Conservation (phyloP, 2,888 invertebrate species). For the Brachypterus glaber region DNA sequence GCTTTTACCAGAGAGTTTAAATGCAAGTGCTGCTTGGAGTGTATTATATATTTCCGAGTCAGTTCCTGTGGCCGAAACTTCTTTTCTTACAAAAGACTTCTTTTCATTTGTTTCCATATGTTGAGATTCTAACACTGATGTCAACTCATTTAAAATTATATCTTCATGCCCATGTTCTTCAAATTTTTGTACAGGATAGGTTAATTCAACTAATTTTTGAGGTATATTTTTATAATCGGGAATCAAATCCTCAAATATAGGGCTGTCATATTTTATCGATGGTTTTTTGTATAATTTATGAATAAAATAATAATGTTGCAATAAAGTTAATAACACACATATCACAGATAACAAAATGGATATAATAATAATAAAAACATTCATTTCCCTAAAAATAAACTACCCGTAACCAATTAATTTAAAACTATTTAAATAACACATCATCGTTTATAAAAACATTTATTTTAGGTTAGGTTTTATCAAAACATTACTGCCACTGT, state of each 20-base stretch:
- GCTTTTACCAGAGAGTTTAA: slow-evolving; percentile 70
- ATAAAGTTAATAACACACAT: slow-evolving; percentile 35
- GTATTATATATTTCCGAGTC: slow-evolving; percentile 74
- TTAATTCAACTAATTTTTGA: slow-evolving; percentile 23
- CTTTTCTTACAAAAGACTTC: slow-evolving; percentile 18
- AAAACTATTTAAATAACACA: no score
- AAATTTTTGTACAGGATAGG: slow-evolving; percentile 21
- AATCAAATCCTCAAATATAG: slow-evolving; percentile 38
- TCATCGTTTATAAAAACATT: no score
- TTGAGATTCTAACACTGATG: slow-evolving; percentile 28
- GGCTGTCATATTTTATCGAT: slow-evolving; percentile 28
- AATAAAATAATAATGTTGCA: slow-evolving; percentile 36
- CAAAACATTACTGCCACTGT: no score
- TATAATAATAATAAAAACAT: slow-evolving; percentile 28
- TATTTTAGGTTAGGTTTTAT: no score
- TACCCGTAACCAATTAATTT: no score
- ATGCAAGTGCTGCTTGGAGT: slow-evolving; percentile 73
- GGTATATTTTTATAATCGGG: slow-evolving; percentile 28
- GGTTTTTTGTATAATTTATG: slow-evolving; percentile 27
- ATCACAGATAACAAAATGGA: slow-evolving; percentile 36
- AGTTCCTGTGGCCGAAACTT: slow-evolving; percentile 32
- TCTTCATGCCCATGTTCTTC: slow-evolving; percentile 26
- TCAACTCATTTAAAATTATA: slow-evolving; percentile 30
- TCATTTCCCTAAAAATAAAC: no score
- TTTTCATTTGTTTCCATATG: slow-evolving; percentile 16